Base-by-base conservation (phyloP, 2,113 vertebrate genomes). In the Apteryx owenii region DNA sequence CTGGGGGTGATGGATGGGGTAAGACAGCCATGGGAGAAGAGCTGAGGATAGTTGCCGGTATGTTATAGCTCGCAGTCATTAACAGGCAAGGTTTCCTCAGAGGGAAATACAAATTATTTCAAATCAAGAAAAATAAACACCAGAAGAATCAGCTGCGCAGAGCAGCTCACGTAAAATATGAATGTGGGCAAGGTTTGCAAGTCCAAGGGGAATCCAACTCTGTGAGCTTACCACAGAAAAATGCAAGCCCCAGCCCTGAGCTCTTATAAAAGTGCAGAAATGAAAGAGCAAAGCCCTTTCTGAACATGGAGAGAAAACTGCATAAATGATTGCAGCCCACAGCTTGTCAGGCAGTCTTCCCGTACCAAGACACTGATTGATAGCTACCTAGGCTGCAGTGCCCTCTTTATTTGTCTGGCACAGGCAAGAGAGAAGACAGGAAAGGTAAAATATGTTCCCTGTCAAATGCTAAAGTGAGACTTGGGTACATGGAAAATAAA, bases 81-180 rank as follows among this genome's bases (percentile, higher is more conserved):
- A 89, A 94, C 60, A 93, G 89, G 62, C 80, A 81, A 91, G 72
- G 23, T 81, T 92, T 91, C 51, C 94, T 94, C 72, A 87, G 79
- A 95, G 89, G 91, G 75, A 93, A 98, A 93, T 97, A 92, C 87
- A 91, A 96, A 97, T 95, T 94, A 96, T 96, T 98, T 97, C 90
- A 95, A 64, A 91, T 89, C 85, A 96, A 97, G 94, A 92, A 96
- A 94, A 97, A 95, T 86, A 97, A 97, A 97, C 88, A 96, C 85
- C 70, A 94, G 71, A 81, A 90, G 58, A 76, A 91, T 88, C 95
- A 97, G 78, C 84, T 88, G 76, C 48, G 19, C 65, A 94, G 48
- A 89, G 76, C 61, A 76, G 76, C 75, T 97, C 88, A 60, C 10
- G 31, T 97, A 97, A 98, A 98, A 97, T 93, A 96, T 44, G 79